These are phyloP conservation scores for Drosophila birchii DNA, from an alignment of 2,888 invertebrate species.

Conservation along the genomic window DNA sequence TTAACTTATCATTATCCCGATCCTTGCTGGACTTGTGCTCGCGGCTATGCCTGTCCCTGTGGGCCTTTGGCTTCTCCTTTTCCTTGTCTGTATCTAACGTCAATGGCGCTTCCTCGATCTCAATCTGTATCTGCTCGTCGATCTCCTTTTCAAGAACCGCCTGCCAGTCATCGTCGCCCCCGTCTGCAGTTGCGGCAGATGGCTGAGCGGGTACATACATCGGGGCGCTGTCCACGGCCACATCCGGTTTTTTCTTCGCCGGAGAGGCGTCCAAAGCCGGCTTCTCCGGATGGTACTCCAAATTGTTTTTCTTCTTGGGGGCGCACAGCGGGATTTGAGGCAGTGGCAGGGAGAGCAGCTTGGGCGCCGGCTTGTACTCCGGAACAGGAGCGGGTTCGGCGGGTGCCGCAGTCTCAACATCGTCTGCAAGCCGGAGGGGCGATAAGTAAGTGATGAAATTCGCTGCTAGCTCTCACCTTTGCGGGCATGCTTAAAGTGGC, in stretches of 20 bases:
- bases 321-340: constrained; percentile 56
- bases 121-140: constrained; percentile 34
- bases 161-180: constrained; percentile 31
- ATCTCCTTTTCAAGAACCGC: constrained; percentile 20
- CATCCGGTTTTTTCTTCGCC: constrained; percentile 52
- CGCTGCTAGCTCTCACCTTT: constrained; percentile 86
- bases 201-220: constrained; percentile 81
- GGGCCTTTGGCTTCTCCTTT: constrained; percentile 39
- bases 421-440: constrained; percentile 52
- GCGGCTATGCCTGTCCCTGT: constrained; percentile 41
- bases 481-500: constrained; percentile 94
- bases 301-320: constrained; percentile 75
- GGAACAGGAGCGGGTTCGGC: constrained; percentile 68
- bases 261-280: constrained; percentile 82
- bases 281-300: constrained; percentile 84
- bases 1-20: constrained; percentile 40
- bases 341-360: constrained; percentile 77
- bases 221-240: constrained; percentile 60
- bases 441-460: neutral
- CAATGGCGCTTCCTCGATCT: constrained; percentile 15
- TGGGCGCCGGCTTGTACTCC: constrained; percentile 83
- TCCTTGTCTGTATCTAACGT: constrained; percentile 15
- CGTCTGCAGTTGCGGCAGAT: constrained; percentile 30
- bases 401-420: constrained; percentile 61
- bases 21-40: constrained; percentile 54